phyloP scores from a whole-genome alignment of 1,140 invertebrate species.

The Myzus persicae region DNA sequence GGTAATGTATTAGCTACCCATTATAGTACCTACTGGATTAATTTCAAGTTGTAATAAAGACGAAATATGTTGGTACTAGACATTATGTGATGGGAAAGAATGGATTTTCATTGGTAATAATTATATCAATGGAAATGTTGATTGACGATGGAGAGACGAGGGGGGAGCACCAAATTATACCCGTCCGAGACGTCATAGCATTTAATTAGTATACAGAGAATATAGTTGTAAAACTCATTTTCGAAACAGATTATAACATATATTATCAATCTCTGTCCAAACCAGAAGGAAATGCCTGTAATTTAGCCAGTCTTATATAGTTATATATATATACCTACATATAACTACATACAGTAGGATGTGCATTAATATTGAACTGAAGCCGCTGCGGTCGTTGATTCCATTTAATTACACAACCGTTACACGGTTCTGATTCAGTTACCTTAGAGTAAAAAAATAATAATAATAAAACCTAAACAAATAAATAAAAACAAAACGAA shows the following conservation, averaged over 20 bases:
- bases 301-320: slow-evolving; percentile 23
- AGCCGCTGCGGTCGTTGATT: slow-evolving; percentile 52
- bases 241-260: slow-evolving; percentile 32
- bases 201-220: slow-evolving; percentile 39
- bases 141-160: not conserved
- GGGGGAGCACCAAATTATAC: slow-evolving; percentile 36
- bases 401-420: slow-evolving; percentile 55
- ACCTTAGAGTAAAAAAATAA: not conserved
- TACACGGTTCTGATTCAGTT: slow-evolving; percentile 51
- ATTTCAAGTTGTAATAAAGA: not conserved
- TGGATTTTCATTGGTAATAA: slow-evolving; percentile 37
- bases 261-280: slow-evolving; percentile 55
- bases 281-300: slow-evolving; percentile 55
- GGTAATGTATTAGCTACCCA: not conserved
- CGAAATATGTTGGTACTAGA: not conserved
- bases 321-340: not conserved
- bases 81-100: slow-evolving; percentile 29
- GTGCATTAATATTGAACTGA: slow-evolving; percentile 39
- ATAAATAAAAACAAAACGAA: slow-evolving; percentile 17
- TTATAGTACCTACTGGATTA: not conserved
- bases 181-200: slow-evolving; percentile 26
- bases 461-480: slow-evolving; percentile 8
- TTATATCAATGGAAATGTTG: slow-evolving; percentile 44
- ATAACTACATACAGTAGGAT: not conserved
- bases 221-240: slow-evolving; percentile 54